phyloP scores from a whole-genome alignment of 2,888 invertebrate species.

The Xylota segnis region DNA sequence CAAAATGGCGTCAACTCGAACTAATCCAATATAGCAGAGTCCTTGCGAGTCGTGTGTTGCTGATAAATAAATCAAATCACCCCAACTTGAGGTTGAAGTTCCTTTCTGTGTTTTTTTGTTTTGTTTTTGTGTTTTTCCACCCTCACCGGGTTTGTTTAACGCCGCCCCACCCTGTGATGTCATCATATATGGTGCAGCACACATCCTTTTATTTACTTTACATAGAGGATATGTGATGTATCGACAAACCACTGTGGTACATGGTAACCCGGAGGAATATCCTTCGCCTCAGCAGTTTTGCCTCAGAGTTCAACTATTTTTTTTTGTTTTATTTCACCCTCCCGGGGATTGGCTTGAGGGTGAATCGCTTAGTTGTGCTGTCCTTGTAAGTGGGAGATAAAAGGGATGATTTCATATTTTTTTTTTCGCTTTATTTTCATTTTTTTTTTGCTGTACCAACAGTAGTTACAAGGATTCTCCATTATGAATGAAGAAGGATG shows the following conservation, averaged over 20 bases:
- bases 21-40: conserved; percentile 63
- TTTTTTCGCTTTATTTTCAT: conserved; percentile 45
- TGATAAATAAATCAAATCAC: conserved; percentile 76
- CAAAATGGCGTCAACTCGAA: conserved; percentile 76
- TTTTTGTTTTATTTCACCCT: conserved; percentile 38
- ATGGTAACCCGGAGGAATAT: conserved; percentile 35
- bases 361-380: conserved; percentile 40
- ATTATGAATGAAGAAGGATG: conserved; percentile 36
- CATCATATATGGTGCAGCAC: conserved; percentile 45
- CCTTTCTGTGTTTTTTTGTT: conserved; percentile 35
- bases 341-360: conserved; percentile 48
- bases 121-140: conserved; percentile 48
- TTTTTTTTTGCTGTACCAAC: conserved; percentile 38
- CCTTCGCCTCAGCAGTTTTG: conserved; percentile 12
- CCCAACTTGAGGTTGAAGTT: conserved; percentile 53
- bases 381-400: conserved; percentile 60
- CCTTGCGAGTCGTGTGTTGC: conserved; percentile 36
- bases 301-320: conserved; percentile 50
- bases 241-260: conserved; percentile 60
- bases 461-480: conserved; percentile 68
- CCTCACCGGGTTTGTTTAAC: conserved; percentile 40
- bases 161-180: conserved; percentile 57
- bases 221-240: conserved; percentile 67
- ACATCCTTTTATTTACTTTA: conserved; percentile 62
- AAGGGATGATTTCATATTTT: conserved; percentile 71